phyloP scores from a whole-genome alignment of 1,140 invertebrate species.

The Neodiprion fabricii region DNA sequence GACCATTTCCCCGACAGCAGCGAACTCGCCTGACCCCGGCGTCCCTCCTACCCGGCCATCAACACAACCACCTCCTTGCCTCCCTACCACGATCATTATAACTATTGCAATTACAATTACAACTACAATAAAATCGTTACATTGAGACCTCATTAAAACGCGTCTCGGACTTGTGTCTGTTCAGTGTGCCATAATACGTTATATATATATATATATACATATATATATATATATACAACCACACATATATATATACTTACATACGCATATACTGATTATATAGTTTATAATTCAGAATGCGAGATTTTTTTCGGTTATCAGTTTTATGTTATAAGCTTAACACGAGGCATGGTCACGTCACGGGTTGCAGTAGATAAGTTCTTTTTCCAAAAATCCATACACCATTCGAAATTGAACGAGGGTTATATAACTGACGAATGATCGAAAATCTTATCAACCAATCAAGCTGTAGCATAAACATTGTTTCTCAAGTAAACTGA shows the following conservation, averaged over 20 bases:
- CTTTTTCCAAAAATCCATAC: neutral
- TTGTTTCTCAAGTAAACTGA: no score
- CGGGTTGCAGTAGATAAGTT: neutral
- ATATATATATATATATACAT: no score
- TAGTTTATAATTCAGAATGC: neutral
- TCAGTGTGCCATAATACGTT: neutral
- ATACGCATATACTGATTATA: no score
- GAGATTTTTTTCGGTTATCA: neutral
- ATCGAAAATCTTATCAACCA: no score
- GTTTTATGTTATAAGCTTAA: no score
- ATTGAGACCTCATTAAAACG: conserved; percentile 59
- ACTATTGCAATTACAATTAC: conserved; percentile 57
- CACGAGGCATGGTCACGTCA: no score
- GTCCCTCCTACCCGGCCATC: conserved; percentile 47
- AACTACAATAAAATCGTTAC: conserved; percentile 54
- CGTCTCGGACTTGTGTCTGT: conserved; percentile 42
- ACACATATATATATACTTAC: no score
- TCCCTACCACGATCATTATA: conserved; percentile 53
- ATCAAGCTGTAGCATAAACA: no score
- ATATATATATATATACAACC: no score
- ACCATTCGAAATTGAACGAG: neutral
- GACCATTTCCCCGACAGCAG: conserved; percentile 75
- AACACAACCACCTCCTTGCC: conserved; percentile 45
- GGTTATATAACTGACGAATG: no score
- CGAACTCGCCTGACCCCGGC: conserved; percentile 75